Evolutionary conservation across 2,888 invertebrate genomes (phyloP), one percentile per base, ranked within the genome.

Genomic region (Eretmocerus hayati): DNA sequence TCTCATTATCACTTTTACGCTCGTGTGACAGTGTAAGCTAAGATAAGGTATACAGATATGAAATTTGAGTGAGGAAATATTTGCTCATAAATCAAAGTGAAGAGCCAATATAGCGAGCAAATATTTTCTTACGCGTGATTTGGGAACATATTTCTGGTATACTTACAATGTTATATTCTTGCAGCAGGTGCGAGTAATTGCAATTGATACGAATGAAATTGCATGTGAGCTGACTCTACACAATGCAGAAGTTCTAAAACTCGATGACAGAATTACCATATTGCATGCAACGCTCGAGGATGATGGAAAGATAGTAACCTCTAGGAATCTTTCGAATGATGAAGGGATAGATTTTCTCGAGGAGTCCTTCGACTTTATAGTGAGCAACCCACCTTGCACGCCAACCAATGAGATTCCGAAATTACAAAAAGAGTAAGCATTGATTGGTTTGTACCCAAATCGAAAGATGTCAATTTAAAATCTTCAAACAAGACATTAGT

Each of bases 361-460:
- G 4, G 62, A 62, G 42, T 63, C 64, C 33, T 82, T 77, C 60
- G 81, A 83, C 65, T 59, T 81, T 13, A 77, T 84, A 23, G 78
- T 84, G 40, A 80, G 81, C 42, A 84, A 85, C 71, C 84, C 84
- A 2, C 84, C 84, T 0, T 85, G 84, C 61, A 73, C 84, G 9
- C 76, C 77, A 16, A 72, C 75, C 0, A 67, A 69, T 9, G 76
- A 81, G 48, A 70, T 84, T 58, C 58, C 66, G 23, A 62, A 66
- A 26, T 62, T 84, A 18, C 73, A 77, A 56, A 72, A 72, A 59
- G 59, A 77, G 79, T 81, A 71, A 74, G 47, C 48, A 3, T 5
- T n/a, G 21, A 11, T 15, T 21, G n/a, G n/a, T n/a, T n/a, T n/a
- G n/a, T n/a, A n/a, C n/a, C n/a, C n/a, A n/a, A n/a, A n/a, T n/a